A percentile compares a stretch with the other conserved stretches of the same genome.
phyloP scores from a whole-genome alignment of 2,888 invertebrate species.

The Eupithecia centaureata region DNA sequence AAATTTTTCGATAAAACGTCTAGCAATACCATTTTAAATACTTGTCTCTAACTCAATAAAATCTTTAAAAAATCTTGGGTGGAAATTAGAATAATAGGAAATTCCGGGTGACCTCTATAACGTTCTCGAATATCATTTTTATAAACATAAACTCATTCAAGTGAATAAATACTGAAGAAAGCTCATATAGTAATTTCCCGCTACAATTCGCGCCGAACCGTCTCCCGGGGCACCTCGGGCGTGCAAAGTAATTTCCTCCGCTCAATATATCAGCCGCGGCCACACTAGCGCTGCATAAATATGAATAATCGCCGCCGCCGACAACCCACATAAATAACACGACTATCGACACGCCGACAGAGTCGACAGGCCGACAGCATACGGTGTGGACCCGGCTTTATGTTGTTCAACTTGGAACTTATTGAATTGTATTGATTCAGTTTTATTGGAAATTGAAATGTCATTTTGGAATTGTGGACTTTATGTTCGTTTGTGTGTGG shows the following conservation, averaged over 20 bases:
- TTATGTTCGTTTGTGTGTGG: conserved; percentile 2
- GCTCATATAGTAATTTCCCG: conserved; percentile 15
- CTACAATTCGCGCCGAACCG: conserved; percentile 15
- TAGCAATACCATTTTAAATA: background rate
- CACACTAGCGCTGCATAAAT: conserved; percentile 66
- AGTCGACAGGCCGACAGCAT: conserved; percentile 2
- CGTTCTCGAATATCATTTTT: too few relatives aligned
- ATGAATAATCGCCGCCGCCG: conserved; percentile 70
- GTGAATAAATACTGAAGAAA: conserved; percentile 4
- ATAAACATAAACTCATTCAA: background rate
- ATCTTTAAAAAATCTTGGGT: background rate
- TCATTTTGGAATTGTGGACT: conserved; percentile 8
- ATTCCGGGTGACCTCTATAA: too few relatives aligned
- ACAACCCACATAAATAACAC: conserved; percentile 65
- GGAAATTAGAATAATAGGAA: background rate
- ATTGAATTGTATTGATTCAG: conserved; percentile 17
- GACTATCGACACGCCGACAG: conserved; percentile 54
- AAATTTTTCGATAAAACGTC: background rate
- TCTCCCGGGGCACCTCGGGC: conserved; percentile 45
- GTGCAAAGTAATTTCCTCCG: conserved; percentile 54
- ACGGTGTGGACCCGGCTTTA: conserved; percentile 19
- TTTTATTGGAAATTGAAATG: conserved; percentile 21
- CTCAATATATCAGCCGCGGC: conserved; percentile 62
- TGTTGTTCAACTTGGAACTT: conserved; percentile 19
- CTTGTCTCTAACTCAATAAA: background rate